These are phyloP conservation scores for Actinostola sp. DNA, from an alignment of 92 coral and sea anemone genomes.

Conservation along the genomic window DNA sequence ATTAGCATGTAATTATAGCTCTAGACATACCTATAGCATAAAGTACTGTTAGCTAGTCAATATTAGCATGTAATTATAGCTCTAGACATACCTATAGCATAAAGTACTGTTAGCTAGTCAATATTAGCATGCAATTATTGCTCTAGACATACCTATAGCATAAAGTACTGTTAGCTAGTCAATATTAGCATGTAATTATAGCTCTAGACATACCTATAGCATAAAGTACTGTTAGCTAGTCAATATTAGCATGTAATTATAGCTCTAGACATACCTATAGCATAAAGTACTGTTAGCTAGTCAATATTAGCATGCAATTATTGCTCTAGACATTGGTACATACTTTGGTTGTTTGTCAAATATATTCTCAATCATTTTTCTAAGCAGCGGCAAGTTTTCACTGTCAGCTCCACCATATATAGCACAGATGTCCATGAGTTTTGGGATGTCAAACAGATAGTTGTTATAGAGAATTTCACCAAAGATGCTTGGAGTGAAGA, in stretches of 20 bases:
- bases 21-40: slow-evolving; percentile 40
- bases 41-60: background rate
- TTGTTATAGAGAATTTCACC: slow-evolving; percentile 94
- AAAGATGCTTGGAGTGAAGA: slow-evolving; percentile 80
- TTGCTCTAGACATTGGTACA: slow-evolving; percentile 5
- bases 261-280: slow-evolving; percentile 82
- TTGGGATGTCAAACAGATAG: slow-evolving; percentile 92
- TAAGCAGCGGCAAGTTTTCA: slow-evolving; percentile 60
- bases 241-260: too few relatives aligned
- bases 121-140: too few relatives aligned
- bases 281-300: background rate
- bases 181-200: too few relatives aligned
- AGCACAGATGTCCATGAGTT: slow-evolving; percentile 94
- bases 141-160: slow-evolving; percentile 75
- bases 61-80: too few relatives aligned
- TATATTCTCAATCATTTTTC: slow-evolving; percentile 89
- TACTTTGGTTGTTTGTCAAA: slow-evolving; percentile 95
- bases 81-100: slow-evolving; percentile 71
- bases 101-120: background rate
- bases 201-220: slow-evolving; percentile 78
- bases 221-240: background rate
- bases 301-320: background rate
- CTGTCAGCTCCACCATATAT: slow-evolving; percentile 82
- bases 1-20: background rate
- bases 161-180: background rate